phyloP scores from a whole-genome alignment of 2,113 vertebrate genomes.

The Python bivittatus region DNA sequence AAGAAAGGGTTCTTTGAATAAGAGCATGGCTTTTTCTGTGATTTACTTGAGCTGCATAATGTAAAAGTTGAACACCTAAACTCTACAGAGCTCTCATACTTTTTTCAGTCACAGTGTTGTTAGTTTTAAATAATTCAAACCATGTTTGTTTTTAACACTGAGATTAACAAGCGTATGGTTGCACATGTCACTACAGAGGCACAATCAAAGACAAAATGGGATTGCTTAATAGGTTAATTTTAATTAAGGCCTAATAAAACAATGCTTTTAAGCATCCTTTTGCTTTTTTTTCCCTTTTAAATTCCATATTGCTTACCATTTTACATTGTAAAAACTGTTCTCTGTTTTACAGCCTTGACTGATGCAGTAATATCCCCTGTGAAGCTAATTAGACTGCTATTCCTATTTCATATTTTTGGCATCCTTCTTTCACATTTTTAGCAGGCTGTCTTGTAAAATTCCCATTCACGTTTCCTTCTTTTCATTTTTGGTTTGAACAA shows the following conservation, averaged over 20 bases:
- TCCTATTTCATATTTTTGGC: not conserved
- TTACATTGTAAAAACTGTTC: not conserved
- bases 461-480: not conserved
- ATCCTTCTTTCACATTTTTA: not conserved
- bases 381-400: not conserved
- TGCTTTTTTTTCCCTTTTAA: conserved; percentile 7
- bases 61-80: conserved; percentile 1
- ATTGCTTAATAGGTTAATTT: conserved; percentile 6
- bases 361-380: not conserved
- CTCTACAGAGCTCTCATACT: not conserved
- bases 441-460: not conserved
- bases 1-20: conserved; percentile 20
- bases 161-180: not conserved
- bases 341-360: not conserved
- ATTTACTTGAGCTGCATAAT: not conserved
- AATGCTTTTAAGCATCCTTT: not conserved
- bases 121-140: not conserved
- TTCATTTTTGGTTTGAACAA: not conserved
- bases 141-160: not conserved
- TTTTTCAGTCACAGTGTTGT: conserved; percentile 6
- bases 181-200: not conserved
- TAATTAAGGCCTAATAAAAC: not conserved
- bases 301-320: not conserved
- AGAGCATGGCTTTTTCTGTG: not conserved
- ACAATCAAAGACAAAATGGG: not conserved